Evolutionary conservation across 1,140 invertebrate species (phyloP).

Genomic region (Eufriesea mexicana): DNA sequence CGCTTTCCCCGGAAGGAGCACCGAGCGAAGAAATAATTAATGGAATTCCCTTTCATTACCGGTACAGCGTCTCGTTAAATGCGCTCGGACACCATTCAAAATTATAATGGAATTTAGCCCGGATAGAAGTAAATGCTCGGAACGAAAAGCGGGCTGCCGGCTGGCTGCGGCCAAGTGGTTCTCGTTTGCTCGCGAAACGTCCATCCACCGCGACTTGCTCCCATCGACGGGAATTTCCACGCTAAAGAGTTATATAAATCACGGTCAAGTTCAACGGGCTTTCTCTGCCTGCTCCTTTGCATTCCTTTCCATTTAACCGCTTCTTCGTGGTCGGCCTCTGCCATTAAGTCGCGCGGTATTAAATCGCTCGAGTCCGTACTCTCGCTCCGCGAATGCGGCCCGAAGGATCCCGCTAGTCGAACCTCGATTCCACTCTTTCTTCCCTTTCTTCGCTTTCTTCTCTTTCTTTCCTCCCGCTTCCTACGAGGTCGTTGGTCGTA

Average conservation of each 20-base stretch:
- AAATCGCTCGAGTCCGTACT: constrained; percentile 70
- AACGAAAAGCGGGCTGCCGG: neutral
- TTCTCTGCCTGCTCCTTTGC: neutral
- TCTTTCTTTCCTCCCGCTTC: neutral
- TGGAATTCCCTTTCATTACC: constrained; percentile 21
- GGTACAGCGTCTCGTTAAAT: constrained; percentile 13
- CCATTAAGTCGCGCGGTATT: constrained; percentile 69
- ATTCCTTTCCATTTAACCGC: constrained; percentile 43
- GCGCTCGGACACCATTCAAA: neutral
- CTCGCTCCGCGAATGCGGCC: constrained; percentile 62
- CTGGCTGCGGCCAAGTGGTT: neutral
- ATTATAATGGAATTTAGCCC: neutral
- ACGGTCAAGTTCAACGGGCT: neutral
- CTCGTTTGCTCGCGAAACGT: neutral
- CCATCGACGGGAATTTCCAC: neutral
- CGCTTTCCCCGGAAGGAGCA: neutral
- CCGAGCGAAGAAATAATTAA: constrained; percentile 21
- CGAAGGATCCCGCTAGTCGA: constrained; percentile 58
- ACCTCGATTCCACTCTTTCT: constrained; percentile 35
- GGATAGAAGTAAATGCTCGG: neutral
- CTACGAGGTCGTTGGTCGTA: neutral
- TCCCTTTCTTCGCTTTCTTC: neutral
- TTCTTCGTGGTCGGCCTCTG: constrained; percentile 16
- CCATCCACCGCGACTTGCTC: neutral
- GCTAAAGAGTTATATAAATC: neutral